Conservation (phyloP, 1,140 invertebrate genomes). For the Drosophila pseudoobscura region DNA sequence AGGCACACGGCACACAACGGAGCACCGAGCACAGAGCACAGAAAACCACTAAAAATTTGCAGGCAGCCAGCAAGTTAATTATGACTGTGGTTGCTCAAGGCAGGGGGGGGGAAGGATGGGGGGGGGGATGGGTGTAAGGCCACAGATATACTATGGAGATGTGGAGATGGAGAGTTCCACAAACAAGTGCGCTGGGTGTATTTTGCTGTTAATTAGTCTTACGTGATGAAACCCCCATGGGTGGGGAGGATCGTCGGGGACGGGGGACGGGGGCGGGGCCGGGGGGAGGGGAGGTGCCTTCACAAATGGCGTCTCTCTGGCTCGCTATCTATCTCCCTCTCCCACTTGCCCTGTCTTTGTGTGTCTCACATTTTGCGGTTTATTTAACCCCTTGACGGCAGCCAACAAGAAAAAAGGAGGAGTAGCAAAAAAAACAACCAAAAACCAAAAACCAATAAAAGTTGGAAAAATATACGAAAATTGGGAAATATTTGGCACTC, state of each 20-base stretch:
- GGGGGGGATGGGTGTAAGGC: not conserved
- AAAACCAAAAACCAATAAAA: not conserved
- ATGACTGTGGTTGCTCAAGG: constrained; percentile 60
- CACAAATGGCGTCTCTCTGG: not conserved
- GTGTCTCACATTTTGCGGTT: constrained; percentile 30
- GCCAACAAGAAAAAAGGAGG: not conserved
- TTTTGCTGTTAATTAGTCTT: constrained; percentile 78
- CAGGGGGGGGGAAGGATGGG: constrained; percentile 1
- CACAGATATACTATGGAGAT: not conserved
- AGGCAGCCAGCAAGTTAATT: constrained; percentile 75
- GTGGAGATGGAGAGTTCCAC: constrained; percentile 48
- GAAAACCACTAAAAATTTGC: constrained; percentile 38
- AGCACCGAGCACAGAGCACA: constrained; percentile 1
- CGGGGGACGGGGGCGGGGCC: too few species aligned
- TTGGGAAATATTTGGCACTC: not conserved
- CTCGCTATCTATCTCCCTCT: not conserved
- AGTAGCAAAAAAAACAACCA: too few species aligned
- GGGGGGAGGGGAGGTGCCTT: constrained; percentile 67
- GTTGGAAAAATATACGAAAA: not conserved
- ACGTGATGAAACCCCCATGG: constrained; percentile 70
- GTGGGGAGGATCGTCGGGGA: constrained; percentile 34
- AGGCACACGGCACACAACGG: not conserved
- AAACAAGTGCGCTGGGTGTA: constrained; percentile 75
- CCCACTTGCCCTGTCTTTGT: constrained; percentile 5
- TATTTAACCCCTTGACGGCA: constrained; percentile 32